Evolutionary conservation across 1,140 invertebrate species (phyloP), one percentile per base, ranked within the genome.

Genomic region (Drosophila novamexicana): DNA sequence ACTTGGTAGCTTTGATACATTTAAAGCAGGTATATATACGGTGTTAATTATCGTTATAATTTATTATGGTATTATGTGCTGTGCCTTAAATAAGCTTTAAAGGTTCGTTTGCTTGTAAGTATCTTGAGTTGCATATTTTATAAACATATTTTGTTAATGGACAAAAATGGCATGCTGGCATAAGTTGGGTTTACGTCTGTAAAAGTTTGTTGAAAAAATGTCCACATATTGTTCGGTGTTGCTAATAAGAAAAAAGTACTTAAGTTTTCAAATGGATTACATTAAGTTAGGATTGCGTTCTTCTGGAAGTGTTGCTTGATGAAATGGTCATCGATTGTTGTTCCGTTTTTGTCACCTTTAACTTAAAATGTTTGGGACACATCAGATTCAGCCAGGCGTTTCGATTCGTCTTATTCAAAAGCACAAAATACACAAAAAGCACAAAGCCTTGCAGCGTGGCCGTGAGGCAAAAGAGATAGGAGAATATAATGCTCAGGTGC

Each of bases 361-460:
- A 8, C 29, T 45, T 18, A 10, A 36, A 5, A 29, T 29, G 16
- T 5, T 3, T 47, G 44, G 44, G 37, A 8, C 52, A 61, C 7
- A 77, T 58, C 1, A 90, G 36, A 1, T 14, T 12, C n/a, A 76
- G 29, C 94, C 94, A 95, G 50, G 94, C 84, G 37, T 91, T 84
- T 58, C 94, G 93, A 10, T 94, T 94, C 6, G 92, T 90, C 2
- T 93, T 93, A 89, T 95, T 95, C 65, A 94, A 93, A 2, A 95
- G 86, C 14, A 95, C 93, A 88, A 95, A 95, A 81, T 95, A 95
- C 2, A 95, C 78, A 79, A 95, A 95, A 22, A 95, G 90, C 9
- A 95, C 93, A 78, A 95, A 95, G 5, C 95, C 95, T 91, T 95
- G 95, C 22, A 95, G 59, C 1, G 95, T 94, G 8, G 94, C 94